Percentiles rank a stretch among this genome's conserved stretches.
These are phyloP conservation scores for Agrilus biguttatus DNA, from an alignment of 2,888 invertebrate species.

Conservation along the genomic window DNA sequence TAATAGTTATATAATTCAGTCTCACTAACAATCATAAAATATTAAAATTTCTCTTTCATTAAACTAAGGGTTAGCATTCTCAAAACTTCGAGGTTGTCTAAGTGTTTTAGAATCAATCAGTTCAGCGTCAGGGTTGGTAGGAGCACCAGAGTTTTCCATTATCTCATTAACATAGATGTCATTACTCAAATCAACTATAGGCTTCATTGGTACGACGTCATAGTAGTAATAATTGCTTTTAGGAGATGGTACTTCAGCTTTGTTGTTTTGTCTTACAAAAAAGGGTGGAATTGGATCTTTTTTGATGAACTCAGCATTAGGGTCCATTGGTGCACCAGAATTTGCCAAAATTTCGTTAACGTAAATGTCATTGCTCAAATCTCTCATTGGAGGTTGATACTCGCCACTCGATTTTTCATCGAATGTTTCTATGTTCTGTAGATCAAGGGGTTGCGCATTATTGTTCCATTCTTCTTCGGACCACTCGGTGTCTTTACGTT, in stretches of 20 bases:
- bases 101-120: conserved; percentile 11
- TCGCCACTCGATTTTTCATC: conserved; percentile 12
- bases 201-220: conserved; percentile 3
- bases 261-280: background rate
- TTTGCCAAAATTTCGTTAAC: conserved; percentile 20
- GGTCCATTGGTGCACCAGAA: conserved; percentile 4
- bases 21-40: too few species aligned
- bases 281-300: conserved; percentile 2
- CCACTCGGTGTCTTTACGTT: too few species aligned
- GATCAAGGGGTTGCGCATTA: background rate
- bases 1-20: too few species aligned
- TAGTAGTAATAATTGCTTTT: background rate
- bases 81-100: too few species aligned
- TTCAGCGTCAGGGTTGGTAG: conserved; percentile 24
- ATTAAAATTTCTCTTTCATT: too few species aligned
- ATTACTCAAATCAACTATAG: conserved; percentile 10
- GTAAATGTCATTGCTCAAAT: conserved; percentile 20
- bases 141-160: conserved; percentile 14
- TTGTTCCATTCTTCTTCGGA: too few species aligned
- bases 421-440: conserved; percentile 21
- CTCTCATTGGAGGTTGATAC: conserved; percentile 9
- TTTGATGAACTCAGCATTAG: conserved; percentile 5
- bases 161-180: conserved; percentile 14
- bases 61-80: too few species aligned
- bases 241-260: background rate